A percentile compares a stretch with the other conserved stretches of the same genome.
phyloP scores from a whole-genome alignment of 2,797 vertebrate species.

The Hoplostethus mediterraneus region DNA sequence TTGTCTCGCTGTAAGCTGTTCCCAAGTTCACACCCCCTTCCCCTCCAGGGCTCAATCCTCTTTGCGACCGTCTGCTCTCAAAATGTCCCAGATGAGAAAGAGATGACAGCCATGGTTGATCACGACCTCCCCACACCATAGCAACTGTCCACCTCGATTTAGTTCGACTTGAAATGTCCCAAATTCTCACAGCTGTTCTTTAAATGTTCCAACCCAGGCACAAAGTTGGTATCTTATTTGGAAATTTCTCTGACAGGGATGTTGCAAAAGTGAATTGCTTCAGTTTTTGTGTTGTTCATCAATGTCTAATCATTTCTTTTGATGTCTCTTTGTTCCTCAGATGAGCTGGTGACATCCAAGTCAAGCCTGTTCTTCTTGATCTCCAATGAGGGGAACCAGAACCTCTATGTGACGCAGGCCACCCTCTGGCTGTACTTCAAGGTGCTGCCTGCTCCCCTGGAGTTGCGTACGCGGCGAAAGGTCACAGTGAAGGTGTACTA shows the following conservation, averaged over 20 bases:
- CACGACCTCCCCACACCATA: slow-evolving; percentile 33
- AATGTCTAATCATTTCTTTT: not conserved
- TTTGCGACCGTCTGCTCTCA: not conserved
- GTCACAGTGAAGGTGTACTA: slow-evolving; percentile 94
- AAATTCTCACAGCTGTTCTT: slow-evolving; percentile 33
- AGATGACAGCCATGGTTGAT: slow-evolving; percentile 10
- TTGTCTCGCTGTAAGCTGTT: slow-evolving; percentile 31
- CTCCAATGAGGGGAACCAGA: slow-evolving; percentile 97
- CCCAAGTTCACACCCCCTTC: not conserved
- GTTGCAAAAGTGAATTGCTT: not conserved
- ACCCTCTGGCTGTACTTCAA: slow-evolving; percentile 97
- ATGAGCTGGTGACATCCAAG: slow-evolving; percentile 91
- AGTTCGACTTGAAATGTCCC: slow-evolving; percentile 41
- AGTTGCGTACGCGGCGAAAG: slow-evolving; percentile 86
- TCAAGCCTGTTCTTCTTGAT: slow-evolving; percentile 96
- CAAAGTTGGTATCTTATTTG: slow-evolving; percentile 42
- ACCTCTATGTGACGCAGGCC: slow-evolving; percentile 93
- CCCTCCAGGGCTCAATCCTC: not conserved
- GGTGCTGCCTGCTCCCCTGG: slow-evolving; percentile 86
- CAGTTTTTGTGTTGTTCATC: not conserved
- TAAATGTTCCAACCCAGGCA: slow-evolving; percentile 33
- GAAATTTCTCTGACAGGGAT: slow-evolving; percentile 15
- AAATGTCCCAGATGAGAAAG: not conserved
- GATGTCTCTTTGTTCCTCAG: slow-evolving; percentile 73
- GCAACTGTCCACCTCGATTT: slow-evolving; percentile 53